Conservation (phyloP, 1,140 invertebrate genomes). For the Streblospio benedicti region DNA sequence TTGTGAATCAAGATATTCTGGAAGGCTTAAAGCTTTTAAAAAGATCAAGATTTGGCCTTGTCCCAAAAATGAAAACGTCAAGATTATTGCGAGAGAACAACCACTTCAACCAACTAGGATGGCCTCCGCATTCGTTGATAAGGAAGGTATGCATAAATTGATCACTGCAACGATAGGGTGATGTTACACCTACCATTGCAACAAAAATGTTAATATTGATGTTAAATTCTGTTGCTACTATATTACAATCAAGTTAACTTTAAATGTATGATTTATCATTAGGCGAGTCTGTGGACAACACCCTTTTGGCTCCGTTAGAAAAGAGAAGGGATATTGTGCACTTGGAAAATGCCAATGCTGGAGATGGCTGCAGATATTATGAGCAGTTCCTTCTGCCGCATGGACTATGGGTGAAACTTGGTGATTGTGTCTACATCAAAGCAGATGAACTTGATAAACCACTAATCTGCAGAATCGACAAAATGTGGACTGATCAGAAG, state of each 20-base stretch:
- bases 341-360: too few relatives aligned
- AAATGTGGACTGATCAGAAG: slow-evolving; percentile 79
- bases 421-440: slow-evolving; percentile 83
- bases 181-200: too few relatives aligned
- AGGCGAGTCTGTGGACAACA: too few relatives aligned
- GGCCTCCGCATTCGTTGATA: slow-evolving; percentile 77
- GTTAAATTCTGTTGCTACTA: not conserved
- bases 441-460: slow-evolving; percentile 36
- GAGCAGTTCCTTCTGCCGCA: slow-evolving; percentile 1
- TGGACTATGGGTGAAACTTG: slow-evolving; percentile 41
- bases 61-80: slow-evolving; percentile 52
- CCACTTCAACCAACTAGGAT: slow-evolving; percentile 73
- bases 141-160: too few relatives aligned
- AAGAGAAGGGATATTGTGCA: too few relatives aligned
- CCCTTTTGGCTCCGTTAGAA: too few relatives aligned
- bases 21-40: slow-evolving; percentile 75
- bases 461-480: slow-evolving; percentile 80
- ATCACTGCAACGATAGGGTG: too few relatives aligned
- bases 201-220: not conserved
- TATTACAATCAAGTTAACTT: too few relatives aligned
- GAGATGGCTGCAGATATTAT: too few relatives aligned
- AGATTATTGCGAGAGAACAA: slow-evolving; percentile 61
- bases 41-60: slow-evolving; percentile 70
- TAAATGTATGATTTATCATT: too few relatives aligned
- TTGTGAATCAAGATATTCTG: slow-evolving; percentile 89